Evolutionary conservation across 2,888 invertebrate species (phyloP), one percentile per base, ranked within the genome.

Genomic region (Tipula helvola): DNA sequence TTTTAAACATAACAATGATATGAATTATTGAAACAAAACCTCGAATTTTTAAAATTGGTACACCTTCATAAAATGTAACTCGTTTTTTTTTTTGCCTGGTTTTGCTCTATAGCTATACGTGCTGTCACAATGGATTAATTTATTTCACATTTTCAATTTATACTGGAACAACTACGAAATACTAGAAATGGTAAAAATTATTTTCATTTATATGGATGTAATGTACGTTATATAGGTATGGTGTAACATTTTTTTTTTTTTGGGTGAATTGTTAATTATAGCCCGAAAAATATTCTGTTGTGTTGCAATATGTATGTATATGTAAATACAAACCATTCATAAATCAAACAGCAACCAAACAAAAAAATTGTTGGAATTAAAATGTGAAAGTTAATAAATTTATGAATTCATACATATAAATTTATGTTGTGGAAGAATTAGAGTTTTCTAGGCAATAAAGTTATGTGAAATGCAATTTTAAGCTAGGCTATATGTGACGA

Each of bases 341-440:
- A 71, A 71, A 71, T 71, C 71, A 71, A 71, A 71, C 28, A 12
- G 28, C 71, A 71, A 28, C 71, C 71, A 28, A 71, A 71, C 28
- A 71, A 71, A 71, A 71, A 71, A 71, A 28, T 28, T 7, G 7
- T 28, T 71, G 71, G 28, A 71, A 71, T 71, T 71, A 71, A 71
- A 71, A 71, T 71, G 18, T n/a, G 52, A 57, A 16, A 57, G 52
- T 71, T 71, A 71, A 28, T 18, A 71, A 71, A 71, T 71, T 71
- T 71, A 71, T 71, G 71, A 71, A 71, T 71, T 71, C 71, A 71
- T 71, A 71, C 71, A 71, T 71, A 71, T 18, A 71, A 71, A 71
- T 71, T 71, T 71, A 71, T 71, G 71, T 71, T 71, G 71, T 71
- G 71, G 71, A 71, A 71, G 71, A 71, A 71, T 71, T 71, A 71